Conservation (phyloP, 1,140 invertebrate genomes). For the Argopecten irradians region DNA sequence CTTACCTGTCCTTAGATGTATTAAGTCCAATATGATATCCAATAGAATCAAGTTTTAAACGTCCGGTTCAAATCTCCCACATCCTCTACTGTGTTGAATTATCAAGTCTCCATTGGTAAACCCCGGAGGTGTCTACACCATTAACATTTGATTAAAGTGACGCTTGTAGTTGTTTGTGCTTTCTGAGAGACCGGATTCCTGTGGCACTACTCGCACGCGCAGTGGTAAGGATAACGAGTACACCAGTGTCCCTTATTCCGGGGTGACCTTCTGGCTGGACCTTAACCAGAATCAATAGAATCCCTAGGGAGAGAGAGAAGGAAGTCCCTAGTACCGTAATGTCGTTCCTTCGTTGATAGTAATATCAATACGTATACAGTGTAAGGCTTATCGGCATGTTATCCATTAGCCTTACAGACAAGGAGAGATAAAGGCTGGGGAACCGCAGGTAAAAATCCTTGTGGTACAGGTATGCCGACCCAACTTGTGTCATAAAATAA, state of each 20-base stretch:
- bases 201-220: not conserved
- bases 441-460: not conserved
- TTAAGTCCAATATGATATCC: not conserved
- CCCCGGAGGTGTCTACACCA: not conserved
- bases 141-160: too few relatives aligned
- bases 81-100: not conserved
- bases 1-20: not conserved
- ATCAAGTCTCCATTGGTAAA: not conserved
- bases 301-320: not conserved
- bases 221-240: not conserved
- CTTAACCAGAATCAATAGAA: not conserved
- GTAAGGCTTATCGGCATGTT: not conserved
- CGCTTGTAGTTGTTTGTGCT: not conserved
- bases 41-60: not conserved
- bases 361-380: not conserved
- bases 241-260: not conserved
- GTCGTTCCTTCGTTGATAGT: constrained; percentile 1
- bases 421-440: not conserved
- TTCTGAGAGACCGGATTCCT: not conserved
- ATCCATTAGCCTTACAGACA: not conserved
- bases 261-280: not conserved
- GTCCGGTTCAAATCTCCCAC: not conserved
- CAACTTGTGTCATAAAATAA: not conserved
- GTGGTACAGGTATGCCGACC: not conserved
- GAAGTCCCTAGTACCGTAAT: not conserved